These are phyloP conservation scores for Micronisus gabar DNA, from an alignment of 2,113 vertebrate species.

Conservation along the genomic window DNA sequence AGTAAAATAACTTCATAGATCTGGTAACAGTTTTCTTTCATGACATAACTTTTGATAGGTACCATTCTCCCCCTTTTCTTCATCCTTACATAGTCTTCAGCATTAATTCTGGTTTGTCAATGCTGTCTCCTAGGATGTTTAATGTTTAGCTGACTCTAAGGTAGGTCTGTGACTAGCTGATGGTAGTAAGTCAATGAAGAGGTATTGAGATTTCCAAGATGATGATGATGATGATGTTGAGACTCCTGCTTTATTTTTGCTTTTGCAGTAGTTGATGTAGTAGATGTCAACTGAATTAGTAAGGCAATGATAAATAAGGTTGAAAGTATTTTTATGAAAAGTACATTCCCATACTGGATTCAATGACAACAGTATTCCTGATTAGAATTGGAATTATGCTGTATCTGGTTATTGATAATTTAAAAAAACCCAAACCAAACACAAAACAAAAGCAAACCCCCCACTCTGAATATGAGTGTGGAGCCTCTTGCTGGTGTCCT, in stretches of 20 bases:
- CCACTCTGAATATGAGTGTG: neutral
- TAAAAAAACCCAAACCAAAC: neutral
- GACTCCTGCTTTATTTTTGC: neutral
- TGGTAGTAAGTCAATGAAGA: neutral
- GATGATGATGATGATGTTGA: neutral
- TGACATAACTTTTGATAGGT: neutral
- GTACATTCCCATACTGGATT: neutral
- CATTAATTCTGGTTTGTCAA: neutral
- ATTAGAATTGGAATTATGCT: neutral
- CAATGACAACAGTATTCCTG: neutral
- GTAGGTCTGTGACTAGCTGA: neutral
- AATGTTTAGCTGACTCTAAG: neutral
- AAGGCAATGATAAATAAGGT: neutral
- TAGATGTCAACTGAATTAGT: neutral
- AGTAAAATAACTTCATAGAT: neutral
- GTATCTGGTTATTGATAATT: neutral
- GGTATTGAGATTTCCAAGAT: neutral
- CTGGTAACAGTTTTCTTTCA: neutral
- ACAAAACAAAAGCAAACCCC: rapidly evolving
- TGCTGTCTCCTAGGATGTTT: neutral
- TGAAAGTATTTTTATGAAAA: neutral
- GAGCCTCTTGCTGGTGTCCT: neutral
- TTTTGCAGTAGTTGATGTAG: neutral
- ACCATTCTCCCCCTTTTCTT: neutral
- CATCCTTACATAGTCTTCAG: neutral